These are phyloP conservation scores for Andinoacara biseriatus DNA, from an alignment of 2,113 vertebrate genomes.

Conservation along the genomic window DNA sequence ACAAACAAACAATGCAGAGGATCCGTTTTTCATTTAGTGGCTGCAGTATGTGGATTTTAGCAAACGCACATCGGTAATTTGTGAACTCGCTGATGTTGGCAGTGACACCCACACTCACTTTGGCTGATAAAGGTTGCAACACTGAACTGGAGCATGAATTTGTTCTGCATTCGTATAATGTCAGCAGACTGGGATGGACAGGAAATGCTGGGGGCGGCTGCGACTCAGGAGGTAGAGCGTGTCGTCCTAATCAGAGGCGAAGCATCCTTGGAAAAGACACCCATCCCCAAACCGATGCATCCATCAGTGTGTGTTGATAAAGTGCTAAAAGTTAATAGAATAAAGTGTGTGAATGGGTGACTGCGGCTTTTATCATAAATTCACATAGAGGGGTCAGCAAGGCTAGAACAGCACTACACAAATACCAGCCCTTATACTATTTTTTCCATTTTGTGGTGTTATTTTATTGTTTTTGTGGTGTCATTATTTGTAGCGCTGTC, in stretches of 20 bases:
- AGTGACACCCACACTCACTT: neutral
- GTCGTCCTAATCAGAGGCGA: neutral
- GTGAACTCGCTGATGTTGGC: neutral
- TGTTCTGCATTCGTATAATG: constrained; percentile 1
- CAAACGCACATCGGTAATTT: neutral
- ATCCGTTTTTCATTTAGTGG: neutral
- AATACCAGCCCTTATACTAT: neutral
- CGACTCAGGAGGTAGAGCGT: neutral
- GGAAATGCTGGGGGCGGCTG: constrained; percentile 7
- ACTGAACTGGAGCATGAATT: neutral
- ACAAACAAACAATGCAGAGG: constrained; percentile 22
- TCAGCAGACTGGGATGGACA: neutral
- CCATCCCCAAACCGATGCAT: neutral
- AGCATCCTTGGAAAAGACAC: neutral
- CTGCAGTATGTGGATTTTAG: neutral
- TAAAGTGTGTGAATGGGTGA: neutral
- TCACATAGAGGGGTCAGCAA: neutral
- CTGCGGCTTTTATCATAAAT: neutral
- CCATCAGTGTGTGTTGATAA: neutral
- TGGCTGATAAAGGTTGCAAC: neutral
- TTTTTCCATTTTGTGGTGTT: neutral
- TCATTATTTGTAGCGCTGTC: neutral
- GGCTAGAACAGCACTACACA: neutral
- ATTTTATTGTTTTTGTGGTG: constrained; percentile 2
- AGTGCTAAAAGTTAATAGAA: neutral